phyloP scores from a whole-genome alignment of 1,140 invertebrate species.

The Tenebrio molitor region DNA sequence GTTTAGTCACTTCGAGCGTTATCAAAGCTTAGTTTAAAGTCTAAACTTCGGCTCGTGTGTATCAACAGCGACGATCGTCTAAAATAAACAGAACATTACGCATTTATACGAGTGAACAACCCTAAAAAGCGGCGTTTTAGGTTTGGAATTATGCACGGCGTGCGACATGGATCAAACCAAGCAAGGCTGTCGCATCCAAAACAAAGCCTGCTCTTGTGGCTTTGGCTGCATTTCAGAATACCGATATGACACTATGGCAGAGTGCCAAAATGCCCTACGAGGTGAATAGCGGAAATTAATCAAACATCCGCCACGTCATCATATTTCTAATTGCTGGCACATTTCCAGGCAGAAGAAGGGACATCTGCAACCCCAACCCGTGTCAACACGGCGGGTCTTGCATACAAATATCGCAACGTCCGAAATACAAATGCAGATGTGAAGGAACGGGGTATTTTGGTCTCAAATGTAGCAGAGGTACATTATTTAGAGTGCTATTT shows the following conservation, averaged over 20 bases:
- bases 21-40: not conserved
- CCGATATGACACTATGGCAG: slow-evolving; percentile 67
- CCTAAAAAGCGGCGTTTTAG: no score
- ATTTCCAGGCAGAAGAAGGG: slow-evolving; percentile 71
- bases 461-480: slow-evolving; percentile 70
- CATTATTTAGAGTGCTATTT: no score
- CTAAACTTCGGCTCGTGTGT: not conserved
- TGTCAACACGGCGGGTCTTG: slow-evolving; percentile 77
- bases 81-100: no score
- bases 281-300: slow-evolving; percentile 61
- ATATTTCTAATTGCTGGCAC: slow-evolving; percentile 8
- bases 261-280: slow-evolving; percentile 69
- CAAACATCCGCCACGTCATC: not conserved
- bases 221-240: slow-evolving; percentile 71
- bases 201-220: slow-evolving; percentile 68
- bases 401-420: slow-evolving; percentile 76
- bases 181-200: slow-evolving; percentile 71
- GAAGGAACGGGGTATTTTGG: slow-evolving; percentile 82
- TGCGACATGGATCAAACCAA: slow-evolving; percentile 67
- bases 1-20: not conserved
- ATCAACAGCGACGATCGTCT: no score
- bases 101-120: no score
- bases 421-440: slow-evolving; percentile 79
- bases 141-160: slow-evolving; percentile 56
- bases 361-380: slow-evolving; percentile 74